Base-by-base conservation (phyloP, 2,888 invertebrate species). In the Tricholauxania praeusta region DNA sequence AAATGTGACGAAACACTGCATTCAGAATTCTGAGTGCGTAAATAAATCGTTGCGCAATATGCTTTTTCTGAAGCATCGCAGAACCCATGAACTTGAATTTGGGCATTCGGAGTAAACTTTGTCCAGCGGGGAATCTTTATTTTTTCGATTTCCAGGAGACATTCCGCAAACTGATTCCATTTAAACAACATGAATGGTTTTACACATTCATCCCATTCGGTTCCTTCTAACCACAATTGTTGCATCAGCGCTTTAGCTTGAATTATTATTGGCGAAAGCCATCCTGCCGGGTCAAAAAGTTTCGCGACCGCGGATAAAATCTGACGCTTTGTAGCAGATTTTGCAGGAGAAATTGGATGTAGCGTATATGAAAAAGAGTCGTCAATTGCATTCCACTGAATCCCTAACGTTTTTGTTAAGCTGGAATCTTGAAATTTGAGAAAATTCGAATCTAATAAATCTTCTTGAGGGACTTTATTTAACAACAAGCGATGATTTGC, bases 211-310 rank as follows among this genome's bases (percentile, higher is more conserved):
- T 75, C 72, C 75, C 75, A 73, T 4, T 70, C 28, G 12, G 49
- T 17, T 6, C 71, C 62, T 32, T 75, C 71, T 4, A 76, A 39
- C 75, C 74, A 74, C 1, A 75, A 52, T 51, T 68, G 67, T 57
- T 75, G 75, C 63, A 73, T 62, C 0, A 75, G 62, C 19, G 73
- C 51, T 62, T 75, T 73, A 6, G 69, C 73, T 28, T 62, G 28
- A 12, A 73, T 53, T 10, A 75, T 60, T 14, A 70, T 65, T 4
- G 73, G 72, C 12, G 72, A 48, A 22, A 74, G 22, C 68, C 74
- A 74, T 14, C 71, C 68, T 28, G 60, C 57, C 2, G 72, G 68
- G 49, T 68, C 72, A 19, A 68, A 63, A 7, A 72, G 19, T 48
- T 51, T 48, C n/a, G 72, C 72, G 28, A 73, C 32, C 12, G 52